Evolutionary conservation across 2,797 vertebrate species (phyloP).

Genomic region (Macroramphosus scolopax): DNA sequence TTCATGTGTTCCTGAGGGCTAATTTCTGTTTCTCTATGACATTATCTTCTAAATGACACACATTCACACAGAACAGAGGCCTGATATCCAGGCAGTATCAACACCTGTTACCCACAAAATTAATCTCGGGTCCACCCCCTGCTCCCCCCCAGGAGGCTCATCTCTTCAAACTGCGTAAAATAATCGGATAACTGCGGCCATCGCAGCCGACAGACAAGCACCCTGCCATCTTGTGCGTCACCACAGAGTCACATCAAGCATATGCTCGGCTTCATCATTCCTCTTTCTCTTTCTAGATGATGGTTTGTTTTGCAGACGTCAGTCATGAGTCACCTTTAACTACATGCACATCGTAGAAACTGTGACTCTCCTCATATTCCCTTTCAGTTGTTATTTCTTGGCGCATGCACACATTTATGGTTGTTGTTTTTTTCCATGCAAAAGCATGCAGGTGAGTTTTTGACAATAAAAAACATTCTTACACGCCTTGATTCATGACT

Average conservation of each 20-base stretch:
- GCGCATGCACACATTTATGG: too few species aligned
- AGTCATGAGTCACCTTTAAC: conserved; percentile 2
- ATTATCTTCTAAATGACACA: too few species aligned
- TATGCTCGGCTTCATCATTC: conserved; percentile 6
- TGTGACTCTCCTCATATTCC: too few species aligned
- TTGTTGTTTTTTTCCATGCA: not conserved
- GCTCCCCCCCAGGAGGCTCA: conserved; percentile 22
- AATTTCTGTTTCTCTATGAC: too few species aligned
- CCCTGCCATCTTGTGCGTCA: conserved; percentile 48
- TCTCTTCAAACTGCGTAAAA: conserved; percentile 48
- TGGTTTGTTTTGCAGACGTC: conserved; percentile 17
- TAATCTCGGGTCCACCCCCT: conserved; percentile 3
- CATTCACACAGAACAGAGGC: not conserved
- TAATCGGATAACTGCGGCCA: conserved; percentile 60
- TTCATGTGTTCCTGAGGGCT: too few species aligned
- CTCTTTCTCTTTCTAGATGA: conserved; percentile 26
- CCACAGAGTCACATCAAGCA: conserved; percentile 2
- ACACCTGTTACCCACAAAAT: conserved; percentile 17
- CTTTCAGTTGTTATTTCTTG: too few species aligned
- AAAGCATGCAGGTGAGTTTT: conserved; percentile 2
- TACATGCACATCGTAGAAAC: too few species aligned
- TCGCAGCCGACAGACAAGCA: conserved; percentile 44
- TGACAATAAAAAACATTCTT: conserved; percentile 21
- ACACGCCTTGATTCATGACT: conserved; percentile 51
- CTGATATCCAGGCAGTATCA: conserved; percentile 3